phyloP scores from a whole-genome alignment of 2,797 vertebrate genomes.

The Mycteria americana region DNA sequence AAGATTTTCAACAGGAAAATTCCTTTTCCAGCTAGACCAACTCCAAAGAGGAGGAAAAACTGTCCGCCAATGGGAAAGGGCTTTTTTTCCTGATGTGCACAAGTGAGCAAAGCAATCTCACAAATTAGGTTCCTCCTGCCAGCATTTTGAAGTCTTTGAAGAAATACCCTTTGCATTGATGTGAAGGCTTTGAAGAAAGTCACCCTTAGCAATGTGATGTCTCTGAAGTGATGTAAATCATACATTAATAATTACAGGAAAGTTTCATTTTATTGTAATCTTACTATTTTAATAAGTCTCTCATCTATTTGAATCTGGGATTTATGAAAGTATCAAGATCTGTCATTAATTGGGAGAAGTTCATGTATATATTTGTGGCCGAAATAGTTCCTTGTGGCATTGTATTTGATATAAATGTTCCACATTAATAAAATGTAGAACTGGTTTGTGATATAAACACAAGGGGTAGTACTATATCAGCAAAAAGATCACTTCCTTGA shows the following conservation, averaged over 20 bases:
- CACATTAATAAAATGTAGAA: neutral
- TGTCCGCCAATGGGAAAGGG: neutral
- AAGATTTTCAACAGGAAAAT: neutral
- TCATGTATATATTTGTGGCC: neutral
- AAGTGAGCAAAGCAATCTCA: slow-evolving; percentile 12
- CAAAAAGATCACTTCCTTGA: neutral
- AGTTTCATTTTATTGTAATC: slow-evolving; percentile 34
- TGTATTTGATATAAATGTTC: neutral
- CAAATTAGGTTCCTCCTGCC: slow-evolving; percentile 15
- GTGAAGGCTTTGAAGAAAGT: slow-evolving; percentile 44
- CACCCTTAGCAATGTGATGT: slow-evolving; percentile 6
- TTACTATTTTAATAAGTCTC: neutral
- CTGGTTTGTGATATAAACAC: neutral
- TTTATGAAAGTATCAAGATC: neutral
- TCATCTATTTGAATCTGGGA: neutral
- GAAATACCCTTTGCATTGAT: slow-evolving; percentile 9
- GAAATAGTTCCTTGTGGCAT: neutral
- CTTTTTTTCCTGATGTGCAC: neutral
- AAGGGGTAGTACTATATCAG: neutral
- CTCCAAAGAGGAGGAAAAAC: neutral
- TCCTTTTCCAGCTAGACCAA: neutral
- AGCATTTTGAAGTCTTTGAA: slow-evolving; percentile 38
- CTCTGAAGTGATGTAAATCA: slow-evolving; percentile 16
- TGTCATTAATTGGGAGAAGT: neutral
- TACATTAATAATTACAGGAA: slow-evolving; percentile 28